A percentile compares a stretch with the other conserved stretches of the same genome.
phyloP scores from a whole-genome alignment of 2,113 vertebrate genomes.

The Ictidomys tridecemlineatus region DNA sequence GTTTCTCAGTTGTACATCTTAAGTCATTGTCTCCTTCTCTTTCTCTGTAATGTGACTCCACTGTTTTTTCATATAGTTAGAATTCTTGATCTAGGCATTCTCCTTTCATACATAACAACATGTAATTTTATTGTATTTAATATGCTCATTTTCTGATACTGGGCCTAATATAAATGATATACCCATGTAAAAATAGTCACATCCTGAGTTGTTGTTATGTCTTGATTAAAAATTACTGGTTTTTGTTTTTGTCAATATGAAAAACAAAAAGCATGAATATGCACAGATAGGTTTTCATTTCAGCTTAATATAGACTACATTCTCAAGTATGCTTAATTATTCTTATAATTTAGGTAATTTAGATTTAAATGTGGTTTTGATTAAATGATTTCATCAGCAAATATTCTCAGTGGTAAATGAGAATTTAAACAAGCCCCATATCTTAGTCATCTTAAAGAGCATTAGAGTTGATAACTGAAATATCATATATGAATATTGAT shows the following conservation, averaged over 20 bases:
- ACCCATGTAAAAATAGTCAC: background rate
- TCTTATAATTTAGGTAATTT: constrained; percentile 70
- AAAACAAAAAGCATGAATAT: constrained; percentile 67
- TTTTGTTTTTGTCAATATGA: constrained; percentile 35
- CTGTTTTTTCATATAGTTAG: background rate
- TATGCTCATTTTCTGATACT: constrained; percentile 19
- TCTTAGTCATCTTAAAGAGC: constrained; percentile 5
- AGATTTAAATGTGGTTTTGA: constrained; percentile 71
- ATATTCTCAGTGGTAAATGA: constrained; percentile 66
- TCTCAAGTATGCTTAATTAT: constrained; percentile 69
- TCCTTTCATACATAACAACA: background rate
- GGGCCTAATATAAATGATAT: constrained; percentile 6
- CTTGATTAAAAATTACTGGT: constrained; percentile 66
- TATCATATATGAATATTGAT: constrained; percentile 20
- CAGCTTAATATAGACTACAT: constrained; percentile 55
- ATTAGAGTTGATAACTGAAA: background rate
- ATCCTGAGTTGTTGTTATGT: background rate
- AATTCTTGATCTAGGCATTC: background rate
- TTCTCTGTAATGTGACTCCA: background rate
- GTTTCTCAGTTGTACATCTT: background rate
- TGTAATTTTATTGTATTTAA: constrained; percentile 3
- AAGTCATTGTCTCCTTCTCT: background rate
- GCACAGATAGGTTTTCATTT: constrained; percentile 48
- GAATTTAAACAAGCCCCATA: constrained; percentile 55
- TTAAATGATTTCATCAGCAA: constrained; percentile 65